Evolutionary conservation across 2,888 invertebrate genomes (phyloP).

Genomic region (Hesperia comma): DNA sequence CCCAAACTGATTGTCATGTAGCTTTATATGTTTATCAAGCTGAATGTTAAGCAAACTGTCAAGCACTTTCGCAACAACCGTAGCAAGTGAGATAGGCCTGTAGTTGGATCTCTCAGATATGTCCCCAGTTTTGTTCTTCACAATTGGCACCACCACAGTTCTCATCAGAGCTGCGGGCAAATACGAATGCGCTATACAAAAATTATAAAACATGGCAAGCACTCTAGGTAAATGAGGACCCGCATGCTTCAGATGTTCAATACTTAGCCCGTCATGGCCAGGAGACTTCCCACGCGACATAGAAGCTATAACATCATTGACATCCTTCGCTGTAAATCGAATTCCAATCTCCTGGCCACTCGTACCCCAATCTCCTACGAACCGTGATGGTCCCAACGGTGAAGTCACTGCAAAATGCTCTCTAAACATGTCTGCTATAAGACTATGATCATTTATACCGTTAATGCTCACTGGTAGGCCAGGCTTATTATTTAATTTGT

Average conservation of each 20-base stretch:
- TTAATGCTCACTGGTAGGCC: conserved; percentile 39
- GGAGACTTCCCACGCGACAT: conserved; percentile 25
- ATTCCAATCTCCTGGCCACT: conserved; percentile 11
- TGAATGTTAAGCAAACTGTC: no score
- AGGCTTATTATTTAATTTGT: conserved; percentile 21
- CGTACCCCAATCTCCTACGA: background rate
- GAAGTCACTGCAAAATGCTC: conserved; percentile 35
- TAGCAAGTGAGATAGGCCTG: no score
- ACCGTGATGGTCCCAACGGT: conserved; percentile 19
- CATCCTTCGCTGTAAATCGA: conserved; percentile 19
- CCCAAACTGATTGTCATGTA: no score
- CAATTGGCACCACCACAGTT: no score
- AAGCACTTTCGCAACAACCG: no score
- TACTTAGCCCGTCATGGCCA: conserved; percentile 1
- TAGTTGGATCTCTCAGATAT: no score
- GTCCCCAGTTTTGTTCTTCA: no score
- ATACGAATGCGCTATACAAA: no score
- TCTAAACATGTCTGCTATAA: conserved; percentile 36
- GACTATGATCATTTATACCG: conserved; percentile 28
- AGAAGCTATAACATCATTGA: background rate
- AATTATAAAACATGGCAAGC: background rate
- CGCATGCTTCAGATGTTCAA: background rate
- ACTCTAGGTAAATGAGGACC: background rate
- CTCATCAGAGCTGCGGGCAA: no score
- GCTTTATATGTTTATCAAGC: no score